Percentiles rank a stretch among this genome's conserved stretches.
Evolutionary conservation across 2,797 vertebrate genomes (phyloP).

Genomic region (Heteromormyrus szaboi): DNA sequence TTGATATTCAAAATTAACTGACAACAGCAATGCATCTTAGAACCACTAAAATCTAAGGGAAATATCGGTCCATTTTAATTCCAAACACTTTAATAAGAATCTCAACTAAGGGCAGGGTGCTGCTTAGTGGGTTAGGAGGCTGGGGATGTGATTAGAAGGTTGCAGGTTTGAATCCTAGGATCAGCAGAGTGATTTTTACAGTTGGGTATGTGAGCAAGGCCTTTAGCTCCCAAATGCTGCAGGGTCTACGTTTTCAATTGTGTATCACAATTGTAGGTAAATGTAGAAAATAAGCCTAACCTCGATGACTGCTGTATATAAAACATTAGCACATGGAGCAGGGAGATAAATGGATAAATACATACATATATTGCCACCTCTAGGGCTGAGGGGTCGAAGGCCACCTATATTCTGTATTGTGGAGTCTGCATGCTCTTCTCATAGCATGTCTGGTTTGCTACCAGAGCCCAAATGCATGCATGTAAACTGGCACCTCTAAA

Average conservation of each 20-base stretch:
- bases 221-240: background rate
- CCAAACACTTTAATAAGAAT: background rate
- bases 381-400: background rate
- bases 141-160: background rate
- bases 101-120: background rate
- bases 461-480: background rate
- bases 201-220: background rate
- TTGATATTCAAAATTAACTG: background rate
- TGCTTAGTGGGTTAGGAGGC: background rate
- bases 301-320: background rate
- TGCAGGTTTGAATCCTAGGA: background rate
- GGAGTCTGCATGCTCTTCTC: background rate
- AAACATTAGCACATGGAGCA: background rate
- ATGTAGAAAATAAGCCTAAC: background rate
- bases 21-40: background rate
- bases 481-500: background rate
- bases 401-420: background rate
- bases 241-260: background rate
- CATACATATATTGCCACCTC: background rate
- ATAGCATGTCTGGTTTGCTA: background rate
- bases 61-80: background rate
- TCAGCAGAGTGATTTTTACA: background rate
- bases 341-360: background rate
- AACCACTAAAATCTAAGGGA: background rate
- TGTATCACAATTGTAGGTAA: background rate